Base-by-base conservation (phyloP, 1,140 invertebrate species). In the Drosophila cardini region DNA sequence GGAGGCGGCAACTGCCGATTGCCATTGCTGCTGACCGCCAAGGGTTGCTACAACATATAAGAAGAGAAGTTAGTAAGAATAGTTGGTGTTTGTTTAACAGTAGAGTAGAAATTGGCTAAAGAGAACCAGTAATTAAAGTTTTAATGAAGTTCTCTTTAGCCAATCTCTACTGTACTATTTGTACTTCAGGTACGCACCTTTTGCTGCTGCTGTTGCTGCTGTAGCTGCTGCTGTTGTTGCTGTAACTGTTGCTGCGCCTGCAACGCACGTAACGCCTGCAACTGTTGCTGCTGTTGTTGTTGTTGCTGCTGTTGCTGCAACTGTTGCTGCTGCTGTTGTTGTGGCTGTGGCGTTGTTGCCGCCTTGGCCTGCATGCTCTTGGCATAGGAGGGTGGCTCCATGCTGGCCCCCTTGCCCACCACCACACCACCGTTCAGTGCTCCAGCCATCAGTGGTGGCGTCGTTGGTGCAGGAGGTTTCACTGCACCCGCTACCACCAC, bases 311-410 rank as follows among this genome's bases (percentile, higher is more conserved):
- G 43, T 2, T 61, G 71, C 13, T 62, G 65, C 26, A 52, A 74
- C 21, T 93, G 93, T 78, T 80, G 95, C 45, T 93, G 81, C 26
- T 83, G 82, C n/a, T 79, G 79, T 10, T 78, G 79, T 11, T 79
- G 78, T 3, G 72, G 74, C 57, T 94, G 92, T 81, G 95, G 95
- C 3, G 95, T 73, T 9, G 84, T 87, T 10, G 78, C 95, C n/a
- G 96, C 96, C 70, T 93, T 93, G 6, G 96, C 97, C 92, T 98
- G 97, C 95, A 98, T 97, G 4, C 96, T 97, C 65, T 96, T 97
- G 1, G 97, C 96, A 90, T 98, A 98, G 89, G 97, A 98, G 0
- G 97, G 97, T 0, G 97, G 97, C 90, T 98, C 97, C 6, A 96
- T 97, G 15, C 96, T 97, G 7, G 96, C 97, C 94, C 62, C 94